Conservation (phyloP, 2,888 invertebrate species). For the Melitaea athalia region DNA sequence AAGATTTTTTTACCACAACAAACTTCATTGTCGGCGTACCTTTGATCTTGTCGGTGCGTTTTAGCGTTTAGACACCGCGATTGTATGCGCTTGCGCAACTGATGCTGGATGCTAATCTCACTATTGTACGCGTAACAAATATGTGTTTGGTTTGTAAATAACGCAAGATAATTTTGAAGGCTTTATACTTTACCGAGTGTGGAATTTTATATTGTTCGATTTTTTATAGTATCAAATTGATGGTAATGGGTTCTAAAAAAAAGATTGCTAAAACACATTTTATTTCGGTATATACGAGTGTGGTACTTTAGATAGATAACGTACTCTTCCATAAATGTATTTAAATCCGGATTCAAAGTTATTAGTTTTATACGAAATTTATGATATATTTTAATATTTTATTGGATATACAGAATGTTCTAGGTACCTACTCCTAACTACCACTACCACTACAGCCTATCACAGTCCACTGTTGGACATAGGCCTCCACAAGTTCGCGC, state of each 20-base stretch:
- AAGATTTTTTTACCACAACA: slow-evolving; percentile 22
- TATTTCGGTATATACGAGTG: too few relatives aligned
- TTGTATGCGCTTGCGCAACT: slow-evolving; percentile 58
- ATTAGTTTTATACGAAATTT: too few relatives aligned
- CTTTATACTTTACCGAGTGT: slow-evolving; percentile 38
- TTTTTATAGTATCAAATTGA: slow-evolving; percentile 4
- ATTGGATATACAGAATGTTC: too few relatives aligned
- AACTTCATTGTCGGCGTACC: slow-evolving; percentile 41
- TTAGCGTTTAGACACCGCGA: slow-evolving; percentile 37
- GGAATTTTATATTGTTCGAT: slow-evolving; percentile 12
- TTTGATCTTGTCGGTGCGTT: slow-evolving; percentile 48
- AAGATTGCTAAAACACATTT: too few relatives aligned
- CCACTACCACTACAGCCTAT: too few relatives aligned
- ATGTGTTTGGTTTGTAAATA: slow-evolving; percentile 59
- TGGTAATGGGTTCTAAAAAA: not conserved
- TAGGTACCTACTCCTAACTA: too few relatives aligned
- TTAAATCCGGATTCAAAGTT: too few relatives aligned
- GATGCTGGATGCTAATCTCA: slow-evolving; percentile 54
- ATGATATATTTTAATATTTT: too few relatives aligned
- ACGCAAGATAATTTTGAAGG: slow-evolving; percentile 19
- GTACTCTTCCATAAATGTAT: not conserved
- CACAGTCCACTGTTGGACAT: too few relatives aligned
- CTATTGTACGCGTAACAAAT: slow-evolving; percentile 54
- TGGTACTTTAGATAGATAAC: not conserved
- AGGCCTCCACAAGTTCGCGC: too few relatives aligned